Base-by-base conservation (phyloP, 1,140 invertebrate genomes). In the Sminthurinus signatus region DNA sequence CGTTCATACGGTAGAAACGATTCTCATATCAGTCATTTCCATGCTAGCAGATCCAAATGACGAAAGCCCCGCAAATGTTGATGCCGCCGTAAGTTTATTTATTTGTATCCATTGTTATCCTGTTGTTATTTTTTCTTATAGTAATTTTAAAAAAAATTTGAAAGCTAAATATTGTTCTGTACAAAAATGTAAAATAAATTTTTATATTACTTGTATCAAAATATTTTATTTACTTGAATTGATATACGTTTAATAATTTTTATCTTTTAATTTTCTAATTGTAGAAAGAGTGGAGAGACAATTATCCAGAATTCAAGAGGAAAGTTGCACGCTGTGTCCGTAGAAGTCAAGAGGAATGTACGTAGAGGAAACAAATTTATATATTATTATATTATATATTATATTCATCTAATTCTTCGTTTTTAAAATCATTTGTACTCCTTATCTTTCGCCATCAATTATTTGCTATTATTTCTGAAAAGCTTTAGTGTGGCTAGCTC, bases 1-100 rank as follows among this genome's bases (percentile, higher is more conserved):
- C 58, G 93, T 99, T 66, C 96, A 99, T 79, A 98, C 96, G 73
- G 96, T 99, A 73, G 96, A 99, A 82, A 99, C 96, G 69, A 99
- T 99, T 78, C 83, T 97, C 75, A 94, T 96, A 81, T 95, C 91
- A 80, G 93, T 99, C 74, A 99, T 99, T 80, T 98, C 95, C 76
- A 98, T 99, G 96, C 81, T 99, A 75, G 93, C 96, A 73, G 96
- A 99, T 83, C 96, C 96, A 60, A 99, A 99, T 80, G 96, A 97
- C 81, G 96, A 99, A 83, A 97, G 93, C 80, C 96, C 96, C 74
- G 96, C 96, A 73, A 99, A 99, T 85, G 95, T 99, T 72, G 96
- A 99, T 87, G 96, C 96, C 75, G 96, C 96, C 74, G 93, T 96
- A 83, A 85, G 88, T 86, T 56, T 28, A 43, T n/a, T n/a, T n/a